phyloP scores from a whole-genome alignment of 2,888 invertebrate genomes.

The Ophraella communa region DNA sequence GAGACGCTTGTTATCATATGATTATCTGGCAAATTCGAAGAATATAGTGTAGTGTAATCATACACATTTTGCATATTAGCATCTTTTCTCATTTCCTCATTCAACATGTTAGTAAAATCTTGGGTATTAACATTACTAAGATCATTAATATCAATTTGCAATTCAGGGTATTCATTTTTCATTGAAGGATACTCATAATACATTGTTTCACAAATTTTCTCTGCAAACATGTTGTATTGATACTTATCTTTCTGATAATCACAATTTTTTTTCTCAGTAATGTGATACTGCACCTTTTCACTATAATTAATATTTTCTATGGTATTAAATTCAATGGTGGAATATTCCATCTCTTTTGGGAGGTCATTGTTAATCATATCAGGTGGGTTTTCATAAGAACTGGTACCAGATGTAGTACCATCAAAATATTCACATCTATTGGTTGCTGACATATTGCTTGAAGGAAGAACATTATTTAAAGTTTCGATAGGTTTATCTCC shows the following conservation, averaged over 20 bases:
- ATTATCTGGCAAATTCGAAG: constrained; percentile 44
- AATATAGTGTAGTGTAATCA: constrained; percentile 53
- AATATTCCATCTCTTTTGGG: constrained; percentile 54
- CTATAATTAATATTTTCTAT: constrained; percentile 34
- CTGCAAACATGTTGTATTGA: constrained; percentile 48
- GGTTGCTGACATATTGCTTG: constrained; percentile 31
- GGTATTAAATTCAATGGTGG: constrained; percentile 52
- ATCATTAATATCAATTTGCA: constrained; percentile 56
- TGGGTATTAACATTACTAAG: constrained; percentile 58
- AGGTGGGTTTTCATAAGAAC: constrained; percentile 42
- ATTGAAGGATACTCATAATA: constrained; percentile 57
- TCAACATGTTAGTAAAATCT: constrained; percentile 62
- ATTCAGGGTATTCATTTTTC: constrained; percentile 56
- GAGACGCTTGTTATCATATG: constrained; percentile 53
- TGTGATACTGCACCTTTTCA: constrained; percentile 51
- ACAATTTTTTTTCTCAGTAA: constrained; percentile 50
- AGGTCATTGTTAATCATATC: constrained; percentile 39
- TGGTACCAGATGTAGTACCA: constrained; percentile 36
- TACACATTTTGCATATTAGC: constrained; percentile 50
- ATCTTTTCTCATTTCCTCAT: constrained; percentile 62
- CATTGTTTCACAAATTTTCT: constrained; percentile 56
- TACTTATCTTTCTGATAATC: constrained; percentile 51
- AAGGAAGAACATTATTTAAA: constrained; percentile 31
- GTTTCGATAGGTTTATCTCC: constrained; percentile 35
- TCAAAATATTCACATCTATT: constrained; percentile 45